These are phyloP conservation scores for Branchipolynoe longqiensis DNA, from an alignment of 2,888 invertebrate species.

Conservation along the genomic window DNA sequence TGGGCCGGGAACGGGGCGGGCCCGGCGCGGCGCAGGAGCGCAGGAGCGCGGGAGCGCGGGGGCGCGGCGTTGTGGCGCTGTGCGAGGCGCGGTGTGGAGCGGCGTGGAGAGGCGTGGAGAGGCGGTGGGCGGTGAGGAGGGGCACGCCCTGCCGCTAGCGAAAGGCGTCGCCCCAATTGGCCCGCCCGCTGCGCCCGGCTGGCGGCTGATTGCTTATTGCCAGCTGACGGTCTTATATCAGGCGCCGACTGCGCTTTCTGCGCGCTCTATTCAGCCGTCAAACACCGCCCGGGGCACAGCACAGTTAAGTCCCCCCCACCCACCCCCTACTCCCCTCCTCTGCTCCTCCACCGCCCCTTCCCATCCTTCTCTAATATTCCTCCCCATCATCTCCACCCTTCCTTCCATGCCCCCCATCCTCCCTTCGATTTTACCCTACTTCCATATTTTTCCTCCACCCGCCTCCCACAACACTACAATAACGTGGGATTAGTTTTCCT, in stretches of 20 bases:
- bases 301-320: too few species aligned
- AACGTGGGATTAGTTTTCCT: too few species aligned
- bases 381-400: too few species aligned
- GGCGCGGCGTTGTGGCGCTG: background rate
- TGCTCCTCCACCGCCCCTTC: too few species aligned
- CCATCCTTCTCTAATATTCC: too few species aligned
- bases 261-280: slow-evolving; percentile 22
- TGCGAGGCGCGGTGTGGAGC: slow-evolving; percentile 2
- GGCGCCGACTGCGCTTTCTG: background rate
- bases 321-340: too few species aligned
- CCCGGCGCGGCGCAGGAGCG: background rate
- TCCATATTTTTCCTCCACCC: too few species aligned
- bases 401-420: too few species aligned
- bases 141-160: background rate
- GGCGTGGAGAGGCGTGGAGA: background rate
- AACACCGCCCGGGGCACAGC: too few species aligned
- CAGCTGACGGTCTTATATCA: slow-evolving; percentile 9
- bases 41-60: background rate
- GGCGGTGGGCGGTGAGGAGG: background rate
- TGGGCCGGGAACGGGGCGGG: background rate
- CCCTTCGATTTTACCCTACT: too few species aligned
- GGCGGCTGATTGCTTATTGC: slow-evolving; percentile 26
- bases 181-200: background rate
- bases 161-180: slow-evolving; percentile 31
- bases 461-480: too few species aligned